phyloP scores from a whole-genome alignment of 2,797 vertebrate species.

The Orestias chungarensis region DNA sequence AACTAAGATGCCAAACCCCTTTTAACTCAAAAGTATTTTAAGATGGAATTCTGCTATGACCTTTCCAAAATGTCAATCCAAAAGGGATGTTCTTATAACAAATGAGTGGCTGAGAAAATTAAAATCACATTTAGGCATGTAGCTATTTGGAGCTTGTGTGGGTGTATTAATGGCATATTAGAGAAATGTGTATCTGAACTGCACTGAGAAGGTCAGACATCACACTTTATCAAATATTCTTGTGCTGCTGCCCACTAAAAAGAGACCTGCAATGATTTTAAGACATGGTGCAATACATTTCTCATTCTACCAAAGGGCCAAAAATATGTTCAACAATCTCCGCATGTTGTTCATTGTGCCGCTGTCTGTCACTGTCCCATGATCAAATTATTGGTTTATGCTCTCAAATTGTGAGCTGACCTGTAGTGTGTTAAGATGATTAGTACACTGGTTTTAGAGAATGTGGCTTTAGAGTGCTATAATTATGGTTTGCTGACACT shows the following conservation, averaged over 20 bases:
- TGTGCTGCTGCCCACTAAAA: conserved; percentile 34
- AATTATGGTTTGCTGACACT: background rate
- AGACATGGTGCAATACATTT: conserved; percentile 29
- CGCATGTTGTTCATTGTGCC: conserved; percentile 3
- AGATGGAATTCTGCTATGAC: conserved; percentile 39
- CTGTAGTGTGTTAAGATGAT: background rate
- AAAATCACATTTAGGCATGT: conserved; percentile 48
- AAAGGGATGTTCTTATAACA: conserved; percentile 43
- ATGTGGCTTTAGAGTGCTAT: background rate
- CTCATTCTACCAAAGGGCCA: conserved; percentile 18
- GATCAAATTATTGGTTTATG: background rate
- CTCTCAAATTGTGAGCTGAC: background rate
- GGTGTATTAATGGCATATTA: conserved; percentile 43
- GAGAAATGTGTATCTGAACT: conserved; percentile 54
- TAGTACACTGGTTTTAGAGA: background rate
- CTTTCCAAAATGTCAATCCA: conserved; percentile 55
- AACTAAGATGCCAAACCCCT: conserved; percentile 22
- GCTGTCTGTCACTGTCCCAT: conserved; percentile 17
- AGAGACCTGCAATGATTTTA: conserved; percentile 24
- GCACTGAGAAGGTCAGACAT: conserved; percentile 68
- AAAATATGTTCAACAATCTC: conserved; percentile 1
- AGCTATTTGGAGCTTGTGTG: conserved; percentile 55
- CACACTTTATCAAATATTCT: conserved; percentile 60
- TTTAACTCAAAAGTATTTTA: conserved; percentile 31
- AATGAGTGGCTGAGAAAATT: conserved; percentile 34